These are phyloP conservation scores for Actinia equina DNA, from an alignment of 64 coral and sea anemone genomes.

Conservation along the genomic window DNA sequence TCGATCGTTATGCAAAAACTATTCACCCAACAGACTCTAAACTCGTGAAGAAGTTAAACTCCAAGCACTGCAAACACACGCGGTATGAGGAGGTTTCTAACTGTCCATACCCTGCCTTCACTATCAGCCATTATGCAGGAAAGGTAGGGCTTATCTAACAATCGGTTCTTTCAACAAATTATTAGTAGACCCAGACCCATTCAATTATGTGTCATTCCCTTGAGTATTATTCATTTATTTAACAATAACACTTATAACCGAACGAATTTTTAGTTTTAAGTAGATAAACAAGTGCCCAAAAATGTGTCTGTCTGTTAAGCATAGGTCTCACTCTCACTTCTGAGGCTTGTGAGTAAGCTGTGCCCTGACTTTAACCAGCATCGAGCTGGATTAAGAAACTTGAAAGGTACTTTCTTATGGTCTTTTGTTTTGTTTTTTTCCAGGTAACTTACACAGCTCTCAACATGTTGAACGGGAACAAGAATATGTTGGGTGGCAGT, in stretches of 20 bases:
- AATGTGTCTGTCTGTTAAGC: no score
- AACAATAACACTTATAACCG: no score
- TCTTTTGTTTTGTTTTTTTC: background rate
- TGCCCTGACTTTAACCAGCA: no score
- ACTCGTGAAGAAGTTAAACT: conserved; percentile 59
- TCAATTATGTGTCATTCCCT: no score
- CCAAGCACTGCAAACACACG: conserved; percentile 36
- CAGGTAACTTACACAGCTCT: conserved; percentile 46
- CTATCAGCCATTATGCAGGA: conserved; percentile 56
- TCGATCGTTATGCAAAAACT: conserved; percentile 39
- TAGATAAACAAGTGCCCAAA: no score
- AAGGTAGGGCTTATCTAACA: background rate
- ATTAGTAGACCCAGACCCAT: no score
- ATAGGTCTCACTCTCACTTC: no score
- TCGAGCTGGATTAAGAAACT: no score
- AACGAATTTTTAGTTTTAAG: no score
- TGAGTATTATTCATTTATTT: no score
- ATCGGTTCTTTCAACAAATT: background rate
- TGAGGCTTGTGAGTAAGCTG: no score
- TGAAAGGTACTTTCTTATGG: no score
- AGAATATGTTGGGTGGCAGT: conserved; percentile 7
- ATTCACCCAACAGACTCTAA: conserved; percentile 14
- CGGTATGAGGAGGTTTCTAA: conserved; percentile 17
- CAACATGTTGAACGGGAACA: conserved; percentile 26
- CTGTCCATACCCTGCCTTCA: conserved; percentile 33